These are phyloP conservation scores for Diaprepes abbreviatus DNA, from an alignment of 2,888 invertebrate species.

Conservation along the genomic window DNA sequence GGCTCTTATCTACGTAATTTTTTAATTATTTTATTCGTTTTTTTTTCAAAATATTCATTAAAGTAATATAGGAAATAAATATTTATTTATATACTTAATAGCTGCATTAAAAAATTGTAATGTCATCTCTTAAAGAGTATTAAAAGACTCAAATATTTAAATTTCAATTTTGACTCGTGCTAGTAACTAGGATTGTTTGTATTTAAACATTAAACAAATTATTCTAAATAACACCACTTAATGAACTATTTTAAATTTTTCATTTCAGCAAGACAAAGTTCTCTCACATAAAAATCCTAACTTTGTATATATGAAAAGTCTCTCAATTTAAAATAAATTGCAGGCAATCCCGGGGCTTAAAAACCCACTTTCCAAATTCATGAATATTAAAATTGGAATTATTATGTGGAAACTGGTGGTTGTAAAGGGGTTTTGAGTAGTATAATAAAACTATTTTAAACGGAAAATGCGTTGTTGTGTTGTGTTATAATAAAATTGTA, in stretches of 20 bases:
- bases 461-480: neutral
- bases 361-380: conserved; percentile 46
- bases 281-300: conserved; percentile 16
- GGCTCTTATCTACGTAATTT: no score
- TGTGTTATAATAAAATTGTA: neutral
- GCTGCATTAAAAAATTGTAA: no score
- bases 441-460: conserved; percentile 24
- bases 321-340: conserved; percentile 47
- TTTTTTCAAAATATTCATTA: no score
- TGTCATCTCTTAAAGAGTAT: no score
- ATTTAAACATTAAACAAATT: no score
- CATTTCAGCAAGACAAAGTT: conserved; percentile 7
- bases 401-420: conserved; percentile 40
- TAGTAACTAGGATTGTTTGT: no score
- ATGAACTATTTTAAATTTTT: neutral
- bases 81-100: no score
- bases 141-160: no score
- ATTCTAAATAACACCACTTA: no score
- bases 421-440: conserved; percentile 22
- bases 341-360: conserved; percentile 40
- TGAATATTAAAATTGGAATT: conserved; percentile 49
- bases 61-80: no score
- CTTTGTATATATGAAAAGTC: conserved; percentile 35
- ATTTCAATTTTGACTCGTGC: no score
- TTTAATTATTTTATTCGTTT: no score